These are phyloP conservation scores for Saccostrea echinata DNA, from an alignment of 1,140 invertebrate genomes.

Conservation along the genomic window DNA sequence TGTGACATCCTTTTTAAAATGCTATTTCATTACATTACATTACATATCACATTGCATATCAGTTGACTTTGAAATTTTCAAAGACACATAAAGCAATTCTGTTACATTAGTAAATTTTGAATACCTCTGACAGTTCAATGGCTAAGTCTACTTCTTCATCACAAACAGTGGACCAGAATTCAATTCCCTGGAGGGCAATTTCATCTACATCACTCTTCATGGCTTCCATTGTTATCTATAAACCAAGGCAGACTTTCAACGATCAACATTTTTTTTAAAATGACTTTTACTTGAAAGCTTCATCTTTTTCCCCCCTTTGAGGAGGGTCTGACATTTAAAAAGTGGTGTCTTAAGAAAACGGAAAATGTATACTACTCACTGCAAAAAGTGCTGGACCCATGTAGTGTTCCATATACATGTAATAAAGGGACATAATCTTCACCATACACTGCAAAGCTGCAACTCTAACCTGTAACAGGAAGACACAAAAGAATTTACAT, in stretches of 20 bases:
- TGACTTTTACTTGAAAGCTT: no score
- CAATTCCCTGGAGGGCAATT: constrained; percentile 98
- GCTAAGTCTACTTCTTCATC: constrained; percentile 99
- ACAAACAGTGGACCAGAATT: constrained; percentile 99
- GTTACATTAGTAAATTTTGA: background rate
- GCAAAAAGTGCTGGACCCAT: constrained; percentile 99
- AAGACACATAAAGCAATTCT: no score
- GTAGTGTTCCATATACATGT: constrained; percentile 99
- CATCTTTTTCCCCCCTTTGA: no score
- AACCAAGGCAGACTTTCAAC: background rate
- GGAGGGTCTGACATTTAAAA: background rate
- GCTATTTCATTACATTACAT: no score
- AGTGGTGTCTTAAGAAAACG: background rate
- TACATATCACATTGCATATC: no score
- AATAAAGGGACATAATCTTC: constrained; percentile 99
- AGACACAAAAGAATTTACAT: background rate
- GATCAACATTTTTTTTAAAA: no score
- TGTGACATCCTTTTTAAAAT: no score
- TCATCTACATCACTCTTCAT: constrained; percentile 99
- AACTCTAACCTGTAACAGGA: constrained; percentile 84
- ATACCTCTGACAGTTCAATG: constrained; percentile 94
- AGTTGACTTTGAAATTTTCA: no score
- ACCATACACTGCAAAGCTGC: constrained; percentile 98
- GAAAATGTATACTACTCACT: constrained; percentile 80
- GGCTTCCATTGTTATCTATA: constrained; percentile 96